These are phyloP conservation scores for Tricholaema leucomelas DNA, from an alignment of 2,113 vertebrate species.

Conservation along the genomic window DNA sequence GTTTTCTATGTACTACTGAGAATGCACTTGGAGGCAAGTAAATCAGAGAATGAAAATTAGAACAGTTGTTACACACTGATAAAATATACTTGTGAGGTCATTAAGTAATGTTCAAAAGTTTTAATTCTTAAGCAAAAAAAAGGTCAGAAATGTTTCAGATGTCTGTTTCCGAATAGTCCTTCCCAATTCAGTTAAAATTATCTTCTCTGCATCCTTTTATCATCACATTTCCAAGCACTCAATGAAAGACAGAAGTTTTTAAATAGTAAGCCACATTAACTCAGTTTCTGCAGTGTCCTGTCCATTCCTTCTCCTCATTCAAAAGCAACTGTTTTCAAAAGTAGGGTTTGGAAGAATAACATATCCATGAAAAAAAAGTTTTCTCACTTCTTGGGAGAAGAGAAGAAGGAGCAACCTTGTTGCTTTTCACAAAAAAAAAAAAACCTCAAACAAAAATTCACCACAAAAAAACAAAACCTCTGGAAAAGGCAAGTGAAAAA, in stretches of 20 bases:
- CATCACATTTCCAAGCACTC: neutral
- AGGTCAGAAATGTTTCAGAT: neutral
- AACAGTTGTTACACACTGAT: slow-evolving; percentile 11
- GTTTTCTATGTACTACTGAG: slow-evolving; percentile 30
- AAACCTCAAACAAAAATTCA: neutral
- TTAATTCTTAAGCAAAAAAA: slow-evolving; percentile 4
- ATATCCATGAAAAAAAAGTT: neutral
- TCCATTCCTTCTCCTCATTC: neutral
- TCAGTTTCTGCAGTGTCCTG: slow-evolving; percentile 24
- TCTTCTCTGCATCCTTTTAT: neutral
- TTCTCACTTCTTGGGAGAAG: neutral
- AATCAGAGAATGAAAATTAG: slow-evolving; percentile 50
- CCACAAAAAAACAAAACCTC: neutral
- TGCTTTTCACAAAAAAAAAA: neutral
- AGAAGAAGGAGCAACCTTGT: neutral
- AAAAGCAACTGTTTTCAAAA: neutral
- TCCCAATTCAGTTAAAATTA: neutral
- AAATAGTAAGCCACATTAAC: slow-evolving; percentile 33
- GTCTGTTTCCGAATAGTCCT: neutral
- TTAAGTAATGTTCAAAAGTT: slow-evolving; percentile 12
- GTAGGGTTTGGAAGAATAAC: neutral
- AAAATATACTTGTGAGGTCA: slow-evolving; percentile 43
- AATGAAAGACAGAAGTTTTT: neutral
- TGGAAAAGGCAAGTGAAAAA: slow-evolving; percentile 33
- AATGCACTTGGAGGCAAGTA: slow-evolving; percentile 53